Evolutionary conservation across 2,888 invertebrate species (phyloP), one percentile per base, ranked within the genome.

Genomic region (Tanytarsus gracilentus): DNA sequence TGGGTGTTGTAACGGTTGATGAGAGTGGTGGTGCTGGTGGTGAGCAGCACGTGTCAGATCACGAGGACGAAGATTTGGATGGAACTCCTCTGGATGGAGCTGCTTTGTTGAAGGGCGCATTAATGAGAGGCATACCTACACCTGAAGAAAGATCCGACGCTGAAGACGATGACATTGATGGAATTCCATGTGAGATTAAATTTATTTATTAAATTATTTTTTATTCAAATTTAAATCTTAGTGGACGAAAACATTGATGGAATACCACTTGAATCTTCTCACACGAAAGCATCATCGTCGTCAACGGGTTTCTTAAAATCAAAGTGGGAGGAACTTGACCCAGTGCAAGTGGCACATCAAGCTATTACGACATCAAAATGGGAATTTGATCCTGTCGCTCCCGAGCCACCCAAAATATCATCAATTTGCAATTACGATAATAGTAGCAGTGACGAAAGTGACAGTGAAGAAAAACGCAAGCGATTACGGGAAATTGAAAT

Each of bases 251-350:
- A 88, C 69, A 80, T 88, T 36, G 88, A 88, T 73, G 86, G 86
- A 11, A 72, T 84, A 36, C 87, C 87, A 0, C 72, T 86, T 68
- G 81, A 81, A 64, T 74, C 74, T 44, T n/a, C 14, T 8, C 27
- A n/a, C 14, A 26, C 9, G 21, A 23, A 1, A 44, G 4, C 27
- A 14, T 11, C 21, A 23, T 5, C 21, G 4, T 69, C 69, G 62
- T 51, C 66, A 61, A 56, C 68, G 67, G 64, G 68, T 72, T 92
- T 96, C 76, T 86, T 93, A 61, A 88, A 90, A 7, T 95, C 95
- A 1, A 90, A 93, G 72, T 98, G 97, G 97, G 96, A 98, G 79
- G 88, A 88, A 48, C 89, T 98, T 23, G 95, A 96, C 75, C 91
- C 93, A 23, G 84, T 86, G 67, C 83, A 86, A 70, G 78, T 82